Conservation (phyloP, 2,888 invertebrate species). For the Phortica magna region DNA sequence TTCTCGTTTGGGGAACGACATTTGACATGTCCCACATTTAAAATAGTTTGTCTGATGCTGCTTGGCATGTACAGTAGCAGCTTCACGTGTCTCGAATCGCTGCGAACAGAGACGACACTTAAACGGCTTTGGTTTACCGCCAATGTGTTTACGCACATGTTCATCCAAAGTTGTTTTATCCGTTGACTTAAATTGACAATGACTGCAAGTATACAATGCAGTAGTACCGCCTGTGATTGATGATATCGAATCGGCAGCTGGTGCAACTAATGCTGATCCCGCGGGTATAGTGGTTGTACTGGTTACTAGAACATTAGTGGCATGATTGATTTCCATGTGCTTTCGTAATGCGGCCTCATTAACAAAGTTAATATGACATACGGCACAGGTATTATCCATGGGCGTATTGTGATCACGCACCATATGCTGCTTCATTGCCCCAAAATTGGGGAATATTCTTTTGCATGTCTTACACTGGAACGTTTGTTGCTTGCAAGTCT, state of each 20-base stretch:
- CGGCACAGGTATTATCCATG: constrained; percentile 75
- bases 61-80: constrained; percentile 77
- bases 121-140: constrained; percentile 77
- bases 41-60: constrained; percentile 78
- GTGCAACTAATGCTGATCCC: constrained; percentile 65
- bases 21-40: constrained; percentile 77
- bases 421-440: constrained; percentile 77
- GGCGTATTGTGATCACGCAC: constrained; percentile 76
- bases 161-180: constrained; percentile 77
- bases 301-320: constrained; percentile 75
- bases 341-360: constrained; percentile 76
- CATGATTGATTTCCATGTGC: constrained; percentile 78
- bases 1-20: constrained; percentile 77
- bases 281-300: constrained; percentile 74
- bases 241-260: constrained; percentile 42
- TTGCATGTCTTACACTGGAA: constrained; percentile 78
- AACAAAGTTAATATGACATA: constrained; percentile 76
- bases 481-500: constrained; percentile 77
- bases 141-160: constrained; percentile 76
- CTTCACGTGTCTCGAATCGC: constrained; percentile 77
- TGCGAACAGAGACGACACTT: constrained; percentile 78
- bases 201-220: constrained; percentile 73
- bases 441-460: constrained; percentile 75
- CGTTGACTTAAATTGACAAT: constrained; percentile 77
- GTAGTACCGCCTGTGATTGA: constrained; percentile 49